Evolutionary conservation across 1,140 invertebrate species (phyloP), one percentile per base, ranked within the genome.

Genomic region (Drosophila ohnishii): DNA sequence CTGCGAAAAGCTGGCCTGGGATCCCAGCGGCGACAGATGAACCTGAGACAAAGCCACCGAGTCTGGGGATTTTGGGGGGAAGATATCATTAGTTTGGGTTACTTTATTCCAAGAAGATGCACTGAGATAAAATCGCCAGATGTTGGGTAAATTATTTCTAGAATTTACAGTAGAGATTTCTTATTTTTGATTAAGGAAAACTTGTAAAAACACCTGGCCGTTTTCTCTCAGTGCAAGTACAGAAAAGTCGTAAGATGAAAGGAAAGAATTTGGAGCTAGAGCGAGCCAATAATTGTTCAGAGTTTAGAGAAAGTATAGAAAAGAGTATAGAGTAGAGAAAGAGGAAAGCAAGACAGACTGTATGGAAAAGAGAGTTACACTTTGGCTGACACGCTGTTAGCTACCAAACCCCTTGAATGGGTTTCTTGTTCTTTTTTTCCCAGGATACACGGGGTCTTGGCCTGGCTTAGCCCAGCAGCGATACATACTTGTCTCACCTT

Each of bases 1-100:
- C 45, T 93, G 92, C 76, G 94, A 94, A 88, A 97, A 96, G 75
- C 96, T 97, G 50, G 96, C 87, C 82, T 96, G 96, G 3, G 96
- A 97, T 30, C 96, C 96, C n/a, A 96, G 90, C 1, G 95, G 95
- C 90, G 95, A 97, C 63, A 96, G 91, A 78, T 96, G 96, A 19
- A 94, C 95, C 32, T 96, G 95, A 5, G 95, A 96, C 14, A 97
- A 91, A 3, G 95, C 94, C 25, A 95, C 94, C 35, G 96, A 96
- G 90, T 97, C 96, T 95, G 91, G 62, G 25, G 10, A 37, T 44
- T 37, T 10, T 13, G 58, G 16, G 44, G 37, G 60, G 48, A 55
- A 42, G 48, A 42, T 3, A 25, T 35, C 2, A 32, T 71, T 48
- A 50, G 53, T 30, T 16, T 5, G 2, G 7, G 6, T 2, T 42